These are phyloP conservation scores for Pelosia muscerda DNA, from an alignment of 2,888 invertebrate species.

Conservation along the genomic window DNA sequence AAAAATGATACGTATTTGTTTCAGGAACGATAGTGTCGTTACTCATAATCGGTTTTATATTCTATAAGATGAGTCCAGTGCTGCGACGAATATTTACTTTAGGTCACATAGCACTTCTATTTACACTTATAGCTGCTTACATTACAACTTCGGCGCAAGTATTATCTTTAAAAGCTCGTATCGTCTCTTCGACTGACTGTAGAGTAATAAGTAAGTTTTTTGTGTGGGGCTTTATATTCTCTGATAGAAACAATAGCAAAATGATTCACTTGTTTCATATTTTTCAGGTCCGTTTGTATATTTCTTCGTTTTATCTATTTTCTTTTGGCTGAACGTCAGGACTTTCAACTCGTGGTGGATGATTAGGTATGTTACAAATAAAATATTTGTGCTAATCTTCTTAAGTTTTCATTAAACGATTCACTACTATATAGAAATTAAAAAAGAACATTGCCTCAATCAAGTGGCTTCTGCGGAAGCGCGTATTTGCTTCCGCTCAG, in stretches of 20 bases:
- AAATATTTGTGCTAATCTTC: no score
- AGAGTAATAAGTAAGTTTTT: conserved; percentile 17
- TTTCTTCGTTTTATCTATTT: conserved; percentile 14
- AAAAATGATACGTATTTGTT: neutral
- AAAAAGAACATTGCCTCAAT: no score
- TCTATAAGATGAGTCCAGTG: neutral
- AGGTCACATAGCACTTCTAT: neutral
- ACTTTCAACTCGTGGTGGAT: neutral
- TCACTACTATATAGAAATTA: no score
- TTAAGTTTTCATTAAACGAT: no score
- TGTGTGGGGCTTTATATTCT: neutral
- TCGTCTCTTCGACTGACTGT: neutral
- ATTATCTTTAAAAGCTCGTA: neutral
- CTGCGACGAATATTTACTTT: neutral
- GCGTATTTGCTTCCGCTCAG: no score
- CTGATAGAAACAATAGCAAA: neutral
- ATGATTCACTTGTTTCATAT: neutral
- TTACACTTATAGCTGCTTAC: neutral
- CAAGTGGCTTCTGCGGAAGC: no score
- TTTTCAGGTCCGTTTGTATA: conserved; percentile 15
- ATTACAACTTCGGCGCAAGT: neutral
- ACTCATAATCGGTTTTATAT: neutral
- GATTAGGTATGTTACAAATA: conserved; percentile 8
- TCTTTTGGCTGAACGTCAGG: conserved; percentile 6
- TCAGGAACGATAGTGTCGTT: conserved; percentile 6